Evolutionary conservation across 2,113 vertebrate genomes (phyloP).

Genomic region (Pantherophis guttatus): DNA sequence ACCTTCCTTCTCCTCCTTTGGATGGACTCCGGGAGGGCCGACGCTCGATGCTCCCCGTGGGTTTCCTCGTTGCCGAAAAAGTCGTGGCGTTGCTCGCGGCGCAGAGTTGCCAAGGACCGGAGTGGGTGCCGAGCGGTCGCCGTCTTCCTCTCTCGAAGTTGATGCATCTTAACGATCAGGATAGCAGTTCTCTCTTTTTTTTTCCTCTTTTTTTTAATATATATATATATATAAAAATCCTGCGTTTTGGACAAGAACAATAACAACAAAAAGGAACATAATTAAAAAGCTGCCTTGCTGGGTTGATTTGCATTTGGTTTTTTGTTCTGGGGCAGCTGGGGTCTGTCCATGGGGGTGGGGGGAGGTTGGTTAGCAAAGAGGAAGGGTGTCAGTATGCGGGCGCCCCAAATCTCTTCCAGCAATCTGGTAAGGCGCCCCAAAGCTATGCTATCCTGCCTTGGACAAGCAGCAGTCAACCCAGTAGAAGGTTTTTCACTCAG

Average conservation of each 20-base stretch:
- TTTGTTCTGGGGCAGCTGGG: not conserved
- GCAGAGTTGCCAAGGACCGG: not conserved
- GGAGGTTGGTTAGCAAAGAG: not conserved
- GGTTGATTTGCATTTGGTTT: not conserved
- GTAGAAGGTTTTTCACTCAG: not conserved
- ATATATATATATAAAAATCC: not conserved
- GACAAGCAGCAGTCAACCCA: not conserved
- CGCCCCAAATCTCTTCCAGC: not conserved
- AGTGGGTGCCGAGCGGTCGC: too few species aligned
- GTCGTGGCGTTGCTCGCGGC: too few species aligned
- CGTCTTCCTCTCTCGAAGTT: not conserved
- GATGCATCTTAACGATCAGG: not conserved
- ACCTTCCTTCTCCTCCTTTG: accelerated
- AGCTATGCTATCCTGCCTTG: not conserved
- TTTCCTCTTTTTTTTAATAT: not conserved
- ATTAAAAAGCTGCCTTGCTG: not conserved
- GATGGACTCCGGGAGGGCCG: not conserved
- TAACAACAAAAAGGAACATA: not conserved
- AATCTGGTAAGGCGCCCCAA: not conserved
- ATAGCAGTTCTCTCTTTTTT: not conserved
- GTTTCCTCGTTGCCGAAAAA: not conserved
- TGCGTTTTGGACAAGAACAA: not conserved
- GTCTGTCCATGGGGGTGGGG: not conserved
- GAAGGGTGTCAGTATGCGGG: not conserved
- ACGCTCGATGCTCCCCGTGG: not conserved